Evolutionary conservation across 2,888 invertebrate species (phyloP), one percentile per base, ranked within the genome.

Genomic region (Sphaerophoria taeniata): DNA sequence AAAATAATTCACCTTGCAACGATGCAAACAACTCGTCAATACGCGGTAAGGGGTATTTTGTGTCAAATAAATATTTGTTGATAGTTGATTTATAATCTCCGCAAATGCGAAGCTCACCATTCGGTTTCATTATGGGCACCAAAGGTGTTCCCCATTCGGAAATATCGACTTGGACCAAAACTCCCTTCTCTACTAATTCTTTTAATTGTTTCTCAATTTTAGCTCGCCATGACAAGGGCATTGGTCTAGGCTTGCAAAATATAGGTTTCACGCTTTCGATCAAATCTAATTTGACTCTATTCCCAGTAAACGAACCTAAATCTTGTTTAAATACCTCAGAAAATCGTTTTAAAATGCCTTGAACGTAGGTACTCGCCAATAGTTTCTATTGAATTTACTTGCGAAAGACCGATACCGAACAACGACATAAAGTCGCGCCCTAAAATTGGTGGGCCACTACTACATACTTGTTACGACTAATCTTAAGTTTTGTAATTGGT

Each of bases 331-430:
- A 53, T 9, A 53, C 53, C 6, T 53, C 53, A 14, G 31, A 31
- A 53, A 31, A 53, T 31, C 53, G 53, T 31, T 31, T 24, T 12
- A 53, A 53, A 31, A 53, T 7, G 53, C 31, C 31, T 11, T 7
- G 7, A 31, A 53, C 6, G 11, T n/a, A n/a, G n/a, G n/a, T 31
- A 53, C 31, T 53, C 36, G 6, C 43, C 24, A 7, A 45, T 70
- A 7, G 31, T 33, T 45, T 24, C 43, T 4, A 70, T 43, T 39
- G 70, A 39, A 56, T 63, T 71, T 24, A 63, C 33, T 58, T 71
- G 5, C 6, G 60, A 63, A n/a, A 80, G 49, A 31, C 74, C 71
- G 24, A 69, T 60, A 47, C 49, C 75, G 36, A 69, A 69, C 51
- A 24, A 16, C 4, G 9, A 14, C 67, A 75, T 58, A 34, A 75